These are phyloP conservation scores for Pachyseris speciosa DNA, from an alignment of 64 coral and sea anemone genomes.

Conservation along the genomic window DNA sequence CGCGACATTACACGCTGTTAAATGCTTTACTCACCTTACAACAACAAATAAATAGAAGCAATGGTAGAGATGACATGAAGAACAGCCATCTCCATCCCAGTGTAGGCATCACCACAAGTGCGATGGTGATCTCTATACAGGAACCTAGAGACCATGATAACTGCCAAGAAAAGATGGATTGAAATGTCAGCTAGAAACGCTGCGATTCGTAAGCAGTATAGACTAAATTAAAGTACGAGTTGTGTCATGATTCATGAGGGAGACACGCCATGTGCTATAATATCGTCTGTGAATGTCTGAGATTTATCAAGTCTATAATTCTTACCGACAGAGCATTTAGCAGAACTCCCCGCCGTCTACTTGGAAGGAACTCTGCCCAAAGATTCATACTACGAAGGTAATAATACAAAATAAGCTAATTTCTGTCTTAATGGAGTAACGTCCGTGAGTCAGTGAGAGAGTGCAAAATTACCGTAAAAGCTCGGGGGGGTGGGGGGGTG, in stretches of 20 bases:
- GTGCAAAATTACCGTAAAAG: no score
- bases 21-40: conserved; percentile 51
- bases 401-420: neutral
- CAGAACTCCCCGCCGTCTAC: conserved; percentile 71
- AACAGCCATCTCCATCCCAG: conserved; percentile 94
- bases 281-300: no score
- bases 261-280: no score
- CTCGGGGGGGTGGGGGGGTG: no score
- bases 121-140: conserved; percentile 78
- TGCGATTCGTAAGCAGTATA: no score
- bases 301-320: neutral
- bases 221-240: no score
- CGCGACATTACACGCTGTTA: no score
- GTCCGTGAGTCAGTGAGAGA: no score
- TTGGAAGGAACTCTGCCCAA: conserved; percentile 91
- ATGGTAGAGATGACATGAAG: conserved; percentile 76
- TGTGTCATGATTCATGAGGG: no score
- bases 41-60: conserved; percentile 70
- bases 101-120: conserved; percentile 85
- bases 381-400: conserved; percentile 70
- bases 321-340: conserved; percentile 74
- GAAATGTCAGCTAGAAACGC: neutral
- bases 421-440: no score
- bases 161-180: conserved; percentile 26
- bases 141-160: conserved; percentile 89